Evolutionary conservation across 2,113 vertebrate genomes (phyloP).

Genomic region (Vidua chalybeata): DNA sequence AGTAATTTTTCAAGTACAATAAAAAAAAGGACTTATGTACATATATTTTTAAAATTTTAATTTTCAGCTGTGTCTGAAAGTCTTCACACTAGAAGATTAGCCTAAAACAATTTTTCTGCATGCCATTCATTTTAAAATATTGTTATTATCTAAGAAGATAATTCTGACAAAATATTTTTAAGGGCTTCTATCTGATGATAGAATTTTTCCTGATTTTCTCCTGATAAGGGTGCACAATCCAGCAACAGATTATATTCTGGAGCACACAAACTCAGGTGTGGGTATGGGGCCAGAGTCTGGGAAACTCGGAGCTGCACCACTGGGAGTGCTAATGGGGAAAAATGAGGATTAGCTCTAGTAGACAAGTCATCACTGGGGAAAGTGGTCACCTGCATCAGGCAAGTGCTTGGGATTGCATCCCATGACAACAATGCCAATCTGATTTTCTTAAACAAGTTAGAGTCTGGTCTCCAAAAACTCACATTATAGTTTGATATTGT

Average conservation of each 20-base stretch:
- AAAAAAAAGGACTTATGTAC: not conserved
- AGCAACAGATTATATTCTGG: not conserved
- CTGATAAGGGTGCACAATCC: not conserved
- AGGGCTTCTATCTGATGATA: not conserved
- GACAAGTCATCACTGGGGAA: not conserved
- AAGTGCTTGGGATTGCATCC: not conserved
- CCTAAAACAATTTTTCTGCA: not conserved
- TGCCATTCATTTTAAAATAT: not conserved
- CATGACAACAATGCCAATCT: accelerated
- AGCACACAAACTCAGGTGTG: not conserved
- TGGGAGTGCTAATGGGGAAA: not conserved
- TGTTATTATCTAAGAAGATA: not conserved
- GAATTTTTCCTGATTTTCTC: not conserved
- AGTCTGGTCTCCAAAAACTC: not conserved
- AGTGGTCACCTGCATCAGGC: accelerated
- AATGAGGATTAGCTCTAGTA: not conserved
- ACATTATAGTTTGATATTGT: not conserved
- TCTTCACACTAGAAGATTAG: not conserved
- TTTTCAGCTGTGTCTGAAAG: not conserved
- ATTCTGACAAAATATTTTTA: not conserved
- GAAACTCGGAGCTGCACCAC: not conserved
- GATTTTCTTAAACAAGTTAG: not conserved
- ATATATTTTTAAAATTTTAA: not conserved
- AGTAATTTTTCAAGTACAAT: not conserved
- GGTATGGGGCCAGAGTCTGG: not conserved